These are phyloP conservation scores for Gallinago stenura DNA, from an alignment of 2,797 vertebrate genomes.

Conservation along the genomic window DNA sequence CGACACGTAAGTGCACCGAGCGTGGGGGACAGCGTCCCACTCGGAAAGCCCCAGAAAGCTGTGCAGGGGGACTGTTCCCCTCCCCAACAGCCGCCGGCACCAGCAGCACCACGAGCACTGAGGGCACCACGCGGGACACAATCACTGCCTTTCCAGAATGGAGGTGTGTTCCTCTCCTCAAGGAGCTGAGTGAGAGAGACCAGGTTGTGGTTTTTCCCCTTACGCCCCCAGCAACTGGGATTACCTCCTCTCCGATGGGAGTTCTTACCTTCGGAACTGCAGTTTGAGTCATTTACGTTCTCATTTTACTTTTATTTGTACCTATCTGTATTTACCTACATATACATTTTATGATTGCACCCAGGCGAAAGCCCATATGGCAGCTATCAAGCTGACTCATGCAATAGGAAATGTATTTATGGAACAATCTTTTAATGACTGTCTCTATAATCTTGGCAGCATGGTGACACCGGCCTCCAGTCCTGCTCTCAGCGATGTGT, in stretches of 20 bases:
- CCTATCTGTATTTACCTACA: background rate
- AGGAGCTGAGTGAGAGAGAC: background rate
- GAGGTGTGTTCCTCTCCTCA: background rate
- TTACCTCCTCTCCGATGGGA: background rate
- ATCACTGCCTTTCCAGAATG: background rate
- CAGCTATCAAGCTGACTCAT: constrained; percentile 35
- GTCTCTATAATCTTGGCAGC: constrained; percentile 13
- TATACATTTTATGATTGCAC: background rate
- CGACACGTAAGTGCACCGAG: rapidly evolving
- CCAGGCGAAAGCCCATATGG: constrained; percentile 9
- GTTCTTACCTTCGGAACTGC: background rate
- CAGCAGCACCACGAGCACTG: background rate
- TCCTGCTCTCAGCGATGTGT: background rate
- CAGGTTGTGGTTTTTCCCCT: background rate
- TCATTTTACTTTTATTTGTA: background rate
- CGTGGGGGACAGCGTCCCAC: background rate
- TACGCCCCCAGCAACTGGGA: background rate
- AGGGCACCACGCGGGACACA: rapidly evolving
- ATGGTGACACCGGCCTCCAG: background rate
- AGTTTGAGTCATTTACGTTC: background rate
- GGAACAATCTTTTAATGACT: constrained; percentile 1
- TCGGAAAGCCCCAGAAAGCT: background rate
- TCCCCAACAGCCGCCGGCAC: background rate
- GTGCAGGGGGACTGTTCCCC: background rate
- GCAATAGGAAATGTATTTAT: constrained; percentile 2